A percentile compares a stretch with the other conserved stretches of the same genome.
Conservation (phyloP, 2,888 invertebrate species). For the Microctonus brassicae region DNA sequence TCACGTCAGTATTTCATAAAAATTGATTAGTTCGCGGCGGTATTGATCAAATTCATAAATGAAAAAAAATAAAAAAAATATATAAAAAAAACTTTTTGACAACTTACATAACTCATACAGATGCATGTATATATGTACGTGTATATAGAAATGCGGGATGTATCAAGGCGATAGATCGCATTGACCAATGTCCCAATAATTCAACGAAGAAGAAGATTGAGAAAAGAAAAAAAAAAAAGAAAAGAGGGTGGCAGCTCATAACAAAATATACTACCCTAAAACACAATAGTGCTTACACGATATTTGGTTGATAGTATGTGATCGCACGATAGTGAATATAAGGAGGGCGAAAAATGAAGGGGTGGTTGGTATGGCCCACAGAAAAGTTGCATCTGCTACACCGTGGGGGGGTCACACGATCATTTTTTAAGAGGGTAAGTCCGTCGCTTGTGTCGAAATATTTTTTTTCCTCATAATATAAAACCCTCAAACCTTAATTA, state of each 20-base stretch:
- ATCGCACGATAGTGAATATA: slow-evolving; percentile 30
- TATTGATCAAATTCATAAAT: not conserved
- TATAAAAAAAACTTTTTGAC: not conserved
- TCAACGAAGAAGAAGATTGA: slow-evolving; percentile 42
- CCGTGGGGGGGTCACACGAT: slow-evolving; percentile 62
- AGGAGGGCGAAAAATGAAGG: slow-evolving; percentile 17
- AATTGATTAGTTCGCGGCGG: slow-evolving; percentile 12
- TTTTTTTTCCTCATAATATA: slow-evolving; percentile 27
- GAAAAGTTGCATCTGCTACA: slow-evolving; percentile 66
- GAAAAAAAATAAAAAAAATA: slow-evolving; percentile 6
- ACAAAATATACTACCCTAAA: slow-evolving; percentile 42
- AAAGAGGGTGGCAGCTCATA: slow-evolving; percentile 24
- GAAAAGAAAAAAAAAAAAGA: slow-evolving; percentile 23
- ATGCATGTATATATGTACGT: not conserved
- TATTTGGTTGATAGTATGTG: slow-evolving; percentile 28
- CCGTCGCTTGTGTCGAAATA: slow-evolving; percentile 28
- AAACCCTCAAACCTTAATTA: slow-evolving; percentile 8
- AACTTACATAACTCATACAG: not conserved
- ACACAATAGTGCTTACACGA: slow-evolving; percentile 30
- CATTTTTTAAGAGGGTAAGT: slow-evolving; percentile 65
- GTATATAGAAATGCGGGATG: slow-evolving; percentile 36
- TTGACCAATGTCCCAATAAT: slow-evolving; percentile 44
- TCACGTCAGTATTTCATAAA: no score
- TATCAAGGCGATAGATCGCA: slow-evolving; percentile 42
- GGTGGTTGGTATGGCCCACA: slow-evolving; percentile 34